Percentiles rank a stretch among this genome's conserved stretches.
phyloP scores from a whole-genome alignment of 2,113 vertebrate genomes.

The mouse (Mus musculus) region DNA sequence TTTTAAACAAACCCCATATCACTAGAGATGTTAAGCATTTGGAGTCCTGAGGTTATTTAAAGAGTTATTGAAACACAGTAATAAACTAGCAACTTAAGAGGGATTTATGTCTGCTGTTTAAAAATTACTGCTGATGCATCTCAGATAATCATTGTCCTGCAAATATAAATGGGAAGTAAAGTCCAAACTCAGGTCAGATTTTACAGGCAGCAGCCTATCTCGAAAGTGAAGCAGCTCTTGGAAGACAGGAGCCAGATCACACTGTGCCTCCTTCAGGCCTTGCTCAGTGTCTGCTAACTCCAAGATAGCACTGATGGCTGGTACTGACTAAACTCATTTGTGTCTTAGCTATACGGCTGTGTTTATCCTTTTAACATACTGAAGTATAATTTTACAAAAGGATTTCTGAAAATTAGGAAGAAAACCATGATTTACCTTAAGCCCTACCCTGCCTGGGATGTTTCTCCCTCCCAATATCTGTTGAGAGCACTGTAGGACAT shows the following conservation, averaged over 20 bases:
- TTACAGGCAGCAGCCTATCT: not conserved
- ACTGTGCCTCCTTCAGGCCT: not conserved
- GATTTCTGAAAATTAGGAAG: not conserved
- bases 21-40: conserved; percentile 2
- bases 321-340: not conserved
- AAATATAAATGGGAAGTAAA: conserved; percentile 11
- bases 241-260: accelerated
- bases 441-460: not conserved
- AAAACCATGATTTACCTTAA: not conserved
- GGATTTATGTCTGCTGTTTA: conserved; percentile 17
- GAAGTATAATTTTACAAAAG: not conserved
- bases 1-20: not conserved
- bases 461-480: not conserved
- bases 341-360: not conserved
- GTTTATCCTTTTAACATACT: not conserved
- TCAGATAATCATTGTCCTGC: not conserved
- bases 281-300: no score
- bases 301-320: not conserved
- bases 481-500: not conserved
- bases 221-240: not conserved
- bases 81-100: not conserved
- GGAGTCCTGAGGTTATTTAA: not conserved
- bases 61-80: not conserved
- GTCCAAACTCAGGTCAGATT: not conserved
- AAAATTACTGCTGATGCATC: not conserved